These are phyloP conservation scores for Theristus sp. DNA, from an alignment of 2,888 invertebrate genomes.

Conservation along the genomic window DNA sequence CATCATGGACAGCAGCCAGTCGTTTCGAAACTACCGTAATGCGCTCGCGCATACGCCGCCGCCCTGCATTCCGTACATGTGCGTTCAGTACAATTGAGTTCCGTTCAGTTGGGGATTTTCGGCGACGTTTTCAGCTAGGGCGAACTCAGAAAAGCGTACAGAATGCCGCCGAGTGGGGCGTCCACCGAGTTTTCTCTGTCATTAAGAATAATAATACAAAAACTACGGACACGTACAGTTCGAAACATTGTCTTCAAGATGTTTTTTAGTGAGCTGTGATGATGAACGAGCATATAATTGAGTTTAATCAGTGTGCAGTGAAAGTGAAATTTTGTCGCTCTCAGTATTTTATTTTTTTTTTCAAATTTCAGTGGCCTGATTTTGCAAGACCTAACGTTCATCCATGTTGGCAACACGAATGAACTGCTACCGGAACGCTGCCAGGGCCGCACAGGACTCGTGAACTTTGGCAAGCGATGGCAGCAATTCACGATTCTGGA, in stretches of 20 bases:
- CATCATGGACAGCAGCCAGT: slow-evolving; percentile 89
- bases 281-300: no score
- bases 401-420: slow-evolving; percentile 90
- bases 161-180: no score
- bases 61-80: slow-evolving; percentile 98
- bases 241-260: no score
- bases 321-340: no score
- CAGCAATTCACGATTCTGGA: slow-evolving; percentile 95
- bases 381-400: slow-evolving; percentile 93
- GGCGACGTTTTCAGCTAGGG: no score
- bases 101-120: neutral
- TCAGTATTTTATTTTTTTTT: no score
- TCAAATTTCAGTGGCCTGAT: slow-evolving; percentile 59
- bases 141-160: no score
- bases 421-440: slow-evolving; percentile 40
- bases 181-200: no score
- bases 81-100: slow-evolving; percentile 34
- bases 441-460: slow-evolving; percentile 46
- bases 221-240: no score
- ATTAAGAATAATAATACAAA: no score
- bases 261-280: no score
- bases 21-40: slow-evolving; percentile 85
- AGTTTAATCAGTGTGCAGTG: no score
- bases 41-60: slow-evolving; percentile 83
- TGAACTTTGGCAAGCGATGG: slow-evolving; percentile 94